Percentiles rank a stretch among this genome's conserved stretches.
Evolutionary conservation across 2,797 vertebrate species (phyloP).

Genomic region (Danio jaintianensis): DNA sequence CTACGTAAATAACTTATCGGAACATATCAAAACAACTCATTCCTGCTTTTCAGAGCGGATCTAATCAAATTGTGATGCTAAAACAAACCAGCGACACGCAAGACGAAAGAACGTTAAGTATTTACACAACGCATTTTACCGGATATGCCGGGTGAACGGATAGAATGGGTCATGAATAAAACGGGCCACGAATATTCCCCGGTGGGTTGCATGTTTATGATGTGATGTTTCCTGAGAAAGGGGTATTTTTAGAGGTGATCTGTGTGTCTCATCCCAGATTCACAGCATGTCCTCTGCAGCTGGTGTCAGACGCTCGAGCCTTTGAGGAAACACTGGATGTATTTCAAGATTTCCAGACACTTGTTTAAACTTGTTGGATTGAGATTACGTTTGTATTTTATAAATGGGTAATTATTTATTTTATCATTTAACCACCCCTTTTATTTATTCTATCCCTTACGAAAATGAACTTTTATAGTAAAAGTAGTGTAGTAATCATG

Average conservation of each 20-base stretch:
- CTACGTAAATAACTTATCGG: neutral
- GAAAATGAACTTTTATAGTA: no score
- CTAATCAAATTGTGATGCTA: neutral
- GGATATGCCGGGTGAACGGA: neutral
- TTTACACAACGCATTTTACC: neutral
- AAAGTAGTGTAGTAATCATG: no score
- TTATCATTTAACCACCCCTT: no score
- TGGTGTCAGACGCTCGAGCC: slow-evolving; percentile 24
- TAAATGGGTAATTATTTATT: no score
- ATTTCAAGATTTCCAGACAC: neutral
- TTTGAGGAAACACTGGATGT: neutral
- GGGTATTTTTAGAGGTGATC: slow-evolving; percentile 56
- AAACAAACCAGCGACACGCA: neutral
- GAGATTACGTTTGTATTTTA: neutral
- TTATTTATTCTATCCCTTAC: no score
- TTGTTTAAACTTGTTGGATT: neutral
- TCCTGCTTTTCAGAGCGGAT: neutral
- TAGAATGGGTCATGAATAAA: neutral
- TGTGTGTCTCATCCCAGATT: slow-evolving; percentile 34
- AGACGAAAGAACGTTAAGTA: slow-evolving; percentile 7
- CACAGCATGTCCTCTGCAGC: slow-evolving; percentile 43
- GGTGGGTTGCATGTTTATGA: neutral
- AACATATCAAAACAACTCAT: neutral
- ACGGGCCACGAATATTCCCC: neutral
- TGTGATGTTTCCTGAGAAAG: slow-evolving; percentile 35